These are phyloP conservation scores for Phyllotreta striolata DNA, from an alignment of 2,888 invertebrate genomes.

Conservation along the genomic window DNA sequence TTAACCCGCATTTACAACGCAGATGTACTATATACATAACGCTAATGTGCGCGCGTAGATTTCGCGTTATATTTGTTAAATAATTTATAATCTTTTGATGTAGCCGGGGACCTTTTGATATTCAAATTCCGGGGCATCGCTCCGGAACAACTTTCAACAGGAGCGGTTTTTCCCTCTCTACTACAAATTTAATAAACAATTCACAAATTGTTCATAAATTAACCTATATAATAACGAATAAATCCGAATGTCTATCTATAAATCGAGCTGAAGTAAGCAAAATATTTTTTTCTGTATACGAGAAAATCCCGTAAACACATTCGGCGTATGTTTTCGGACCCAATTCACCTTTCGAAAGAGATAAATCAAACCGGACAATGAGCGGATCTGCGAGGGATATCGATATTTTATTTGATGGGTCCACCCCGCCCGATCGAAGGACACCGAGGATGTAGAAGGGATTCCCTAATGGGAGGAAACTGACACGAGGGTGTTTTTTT, in stretches of 20 bases:
- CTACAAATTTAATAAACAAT: too few species aligned
- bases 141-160: conserved; percentile 28
- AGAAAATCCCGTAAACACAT: too few species aligned
- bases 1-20: conserved; percentile 53
- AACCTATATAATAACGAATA: too few species aligned
- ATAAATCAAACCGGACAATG: conserved; percentile 29
- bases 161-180: background rate
- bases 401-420: conserved; percentile 25
- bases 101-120: conserved; percentile 44
- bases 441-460: background rate
- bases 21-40: conserved; percentile 52
- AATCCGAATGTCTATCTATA: too few species aligned
- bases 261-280: too few species aligned
- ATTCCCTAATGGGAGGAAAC: conserved; percentile 4
- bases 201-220: too few species aligned
- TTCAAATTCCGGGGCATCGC: conserved; percentile 32
- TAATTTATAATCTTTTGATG: conserved; percentile 54
- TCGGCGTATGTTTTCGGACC: too few species aligned
- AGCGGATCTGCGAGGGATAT: conserved; percentile 21
- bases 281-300: too few species aligned
- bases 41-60: conserved; percentile 54
- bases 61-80: conserved; percentile 55
- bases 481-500: conserved; percentile 9
- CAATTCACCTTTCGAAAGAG: background rate
- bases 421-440: conserved; percentile 1